Evolutionary conservation across 2,113 vertebrate genomes (phyloP).

Genomic region (Progne subis): DNA sequence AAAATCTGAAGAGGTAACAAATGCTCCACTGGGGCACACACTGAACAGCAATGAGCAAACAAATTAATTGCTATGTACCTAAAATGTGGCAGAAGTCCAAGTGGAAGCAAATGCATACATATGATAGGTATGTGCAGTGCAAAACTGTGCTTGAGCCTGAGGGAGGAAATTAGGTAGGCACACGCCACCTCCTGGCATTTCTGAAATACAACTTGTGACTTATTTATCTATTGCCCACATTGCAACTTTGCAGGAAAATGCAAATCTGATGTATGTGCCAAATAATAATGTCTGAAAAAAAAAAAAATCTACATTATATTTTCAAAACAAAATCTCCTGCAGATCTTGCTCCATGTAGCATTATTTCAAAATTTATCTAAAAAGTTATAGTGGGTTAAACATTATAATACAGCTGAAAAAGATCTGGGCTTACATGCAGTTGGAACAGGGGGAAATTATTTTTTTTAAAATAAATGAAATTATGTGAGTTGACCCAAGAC

Average conservation of each 20-base stretch:
- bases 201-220: not conserved
- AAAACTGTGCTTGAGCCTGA: not conserved
- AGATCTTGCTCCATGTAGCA: not conserved
- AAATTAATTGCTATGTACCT: not conserved
- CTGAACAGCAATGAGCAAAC: not conserved
- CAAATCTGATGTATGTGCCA: not conserved
- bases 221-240: not conserved
- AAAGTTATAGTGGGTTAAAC: not conserved
- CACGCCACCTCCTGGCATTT: conserved; percentile 49
- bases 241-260: not conserved
- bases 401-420: not conserved
- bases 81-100: not conserved
- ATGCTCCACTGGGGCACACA: not conserved
- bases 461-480: not conserved
- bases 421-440: not conserved
- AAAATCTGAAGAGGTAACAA: not conserved
- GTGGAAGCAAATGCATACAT: not conserved
- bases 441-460: not conserved
- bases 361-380: not conserved
- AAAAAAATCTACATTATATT: not conserved
- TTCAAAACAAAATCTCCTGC: not conserved
- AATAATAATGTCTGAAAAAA: not conserved
- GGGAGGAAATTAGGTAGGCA: not conserved
- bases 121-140: not conserved
- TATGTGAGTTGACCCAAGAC: not conserved